Evolutionary conservation across 2,113 vertebrate species (phyloP).

Genomic region (Corynorhinus townsendii): DNA sequence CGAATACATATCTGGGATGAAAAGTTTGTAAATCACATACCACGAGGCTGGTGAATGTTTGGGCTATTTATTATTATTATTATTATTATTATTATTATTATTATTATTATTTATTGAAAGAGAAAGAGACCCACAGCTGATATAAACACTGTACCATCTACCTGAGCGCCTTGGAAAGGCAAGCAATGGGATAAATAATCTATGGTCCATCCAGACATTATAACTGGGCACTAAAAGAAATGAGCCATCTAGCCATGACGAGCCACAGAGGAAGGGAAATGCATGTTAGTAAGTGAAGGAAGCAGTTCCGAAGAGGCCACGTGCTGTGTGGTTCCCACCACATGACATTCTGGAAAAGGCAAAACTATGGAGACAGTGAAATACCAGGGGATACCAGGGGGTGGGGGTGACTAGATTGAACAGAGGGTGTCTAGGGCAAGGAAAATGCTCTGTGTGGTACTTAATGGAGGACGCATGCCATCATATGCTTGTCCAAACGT

Average conservation of each 20-base stretch:
- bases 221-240: not conserved
- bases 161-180: not conserved
- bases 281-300: not conserved
- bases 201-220: not conserved
- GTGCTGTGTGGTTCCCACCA: rapidly evolving
- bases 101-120: not conserved
- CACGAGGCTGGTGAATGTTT: not conserved
- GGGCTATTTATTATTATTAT: not conserved
- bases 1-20: not conserved
- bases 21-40: not conserved
- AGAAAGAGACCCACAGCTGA: not conserved
- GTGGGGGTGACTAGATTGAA: rapidly evolving
- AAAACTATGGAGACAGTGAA: not conserved
- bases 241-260: not conserved
- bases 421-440: not conserved
- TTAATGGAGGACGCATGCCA: rapidly evolving
- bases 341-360: not conserved
- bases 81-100: not conserved
- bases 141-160: not conserved
- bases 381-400: no score
- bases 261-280: not conserved
- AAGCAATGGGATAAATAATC: not conserved
- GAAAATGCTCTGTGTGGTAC: rapidly evolving
- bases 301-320: not conserved
- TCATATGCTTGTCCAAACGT: rapidly evolving